Evolutionary conservation across 2,888 invertebrate species (phyloP).

Genomic region (Ditula angustiorana): DNA sequence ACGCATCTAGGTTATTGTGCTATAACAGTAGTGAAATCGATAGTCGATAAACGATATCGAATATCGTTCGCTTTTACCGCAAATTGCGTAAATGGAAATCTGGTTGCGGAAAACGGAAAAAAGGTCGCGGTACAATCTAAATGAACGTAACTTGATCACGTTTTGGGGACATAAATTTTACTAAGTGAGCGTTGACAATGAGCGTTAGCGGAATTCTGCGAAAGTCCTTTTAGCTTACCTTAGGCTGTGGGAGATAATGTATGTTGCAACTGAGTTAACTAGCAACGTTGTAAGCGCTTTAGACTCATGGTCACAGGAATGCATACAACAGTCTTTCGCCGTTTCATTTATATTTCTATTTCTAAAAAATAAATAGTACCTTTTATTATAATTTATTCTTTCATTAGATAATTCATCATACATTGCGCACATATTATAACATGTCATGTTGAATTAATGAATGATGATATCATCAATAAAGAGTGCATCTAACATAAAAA

Average conservation of each 20-base stretch:
- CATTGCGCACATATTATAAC: too few species aligned
- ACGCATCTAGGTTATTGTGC: conserved; percentile 78
- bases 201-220: not conserved
- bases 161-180: conserved; percentile 31
- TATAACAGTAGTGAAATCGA: conserved; percentile 65
- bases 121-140: conserved; percentile 34
- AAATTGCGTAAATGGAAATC: conserved; percentile 70
- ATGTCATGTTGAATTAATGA: too few species aligned
- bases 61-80: conserved; percentile 65
- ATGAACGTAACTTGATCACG: conserved; percentile 40
- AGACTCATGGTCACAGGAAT: too few species aligned
- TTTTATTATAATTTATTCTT: too few species aligned
- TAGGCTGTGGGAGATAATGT: not conserved
- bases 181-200: conserved; percentile 23
- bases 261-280: not conserved
- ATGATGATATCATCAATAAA: too few species aligned
- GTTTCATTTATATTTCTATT: too few species aligned
- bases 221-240: not conserved
- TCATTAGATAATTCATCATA: too few species aligned
- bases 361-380: too few species aligned
- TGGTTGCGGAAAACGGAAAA: conserved; percentile 50
- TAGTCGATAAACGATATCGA: conserved; percentile 61
- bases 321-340: too few species aligned
- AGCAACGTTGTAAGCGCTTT: not conserved
- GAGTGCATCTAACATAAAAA: too few species aligned